phyloP scores from a whole-genome alignment of 1,140 invertebrate species.

The Cotesia chilonis region DNA sequence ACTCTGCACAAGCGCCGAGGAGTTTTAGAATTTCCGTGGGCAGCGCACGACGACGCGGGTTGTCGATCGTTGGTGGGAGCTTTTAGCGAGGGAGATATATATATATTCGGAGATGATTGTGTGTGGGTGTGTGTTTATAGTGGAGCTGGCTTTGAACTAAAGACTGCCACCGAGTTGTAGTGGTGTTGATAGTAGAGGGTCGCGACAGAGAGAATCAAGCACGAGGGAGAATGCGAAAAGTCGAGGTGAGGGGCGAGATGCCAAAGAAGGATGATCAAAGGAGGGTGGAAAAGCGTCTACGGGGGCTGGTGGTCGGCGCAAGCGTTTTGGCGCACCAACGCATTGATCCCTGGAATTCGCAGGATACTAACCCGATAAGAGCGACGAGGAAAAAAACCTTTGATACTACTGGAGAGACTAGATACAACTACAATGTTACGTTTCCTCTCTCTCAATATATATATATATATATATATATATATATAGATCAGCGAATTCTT shows the following conservation, averaged over 20 bases:
- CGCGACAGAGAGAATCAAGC: neutral
- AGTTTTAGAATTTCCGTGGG: slow-evolving; percentile 36
- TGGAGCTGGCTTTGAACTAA: too few species aligned
- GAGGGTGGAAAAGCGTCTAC: neutral
- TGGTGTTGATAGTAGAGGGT: slow-evolving; percentile 1
- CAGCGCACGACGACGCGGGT: slow-evolving; percentile 34
- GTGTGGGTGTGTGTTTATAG: neutral
- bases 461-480: too few species aligned
- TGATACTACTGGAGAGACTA: slow-evolving; percentile 10
- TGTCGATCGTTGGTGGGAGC: slow-evolving; percentile 38
- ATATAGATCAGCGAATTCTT: slow-evolving; percentile 16
- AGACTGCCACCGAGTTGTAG: too few species aligned
- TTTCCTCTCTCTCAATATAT: neutral
- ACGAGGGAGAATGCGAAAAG: neutral
- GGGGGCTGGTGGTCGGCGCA: slow-evolving; percentile 48
- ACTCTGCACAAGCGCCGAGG: slow-evolving; percentile 55
- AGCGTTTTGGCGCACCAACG: slow-evolving; percentile 62
- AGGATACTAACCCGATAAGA: slow-evolving; percentile 21
- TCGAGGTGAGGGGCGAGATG: neutral
- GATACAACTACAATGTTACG: slow-evolving; percentile 29
- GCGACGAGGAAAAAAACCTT: slow-evolving; percentile 13
- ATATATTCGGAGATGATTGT: neutral
- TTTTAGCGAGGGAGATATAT: slow-evolving; percentile 15
- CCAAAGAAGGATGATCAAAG: neutral
- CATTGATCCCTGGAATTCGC: slow-evolving; percentile 63